phyloP scores from a whole-genome alignment of 2,797 vertebrate species.

The Alectoris magna region DNA sequence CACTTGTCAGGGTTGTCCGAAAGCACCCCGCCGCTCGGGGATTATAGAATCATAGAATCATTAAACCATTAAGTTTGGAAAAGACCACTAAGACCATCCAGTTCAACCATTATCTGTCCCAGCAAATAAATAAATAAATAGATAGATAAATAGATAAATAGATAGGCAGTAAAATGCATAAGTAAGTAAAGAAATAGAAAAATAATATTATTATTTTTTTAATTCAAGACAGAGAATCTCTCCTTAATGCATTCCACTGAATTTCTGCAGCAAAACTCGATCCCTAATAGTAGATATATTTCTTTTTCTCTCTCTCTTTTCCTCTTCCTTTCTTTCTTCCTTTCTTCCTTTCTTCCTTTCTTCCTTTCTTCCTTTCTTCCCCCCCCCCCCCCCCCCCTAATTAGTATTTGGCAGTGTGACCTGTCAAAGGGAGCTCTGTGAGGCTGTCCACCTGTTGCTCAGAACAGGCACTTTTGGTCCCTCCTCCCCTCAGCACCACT shows the following conservation, averaged over 20 bases:
- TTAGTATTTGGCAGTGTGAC: background rate
- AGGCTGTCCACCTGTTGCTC: rapidly evolving
- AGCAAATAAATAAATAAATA: background rate
- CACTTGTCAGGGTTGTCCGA: background rate
- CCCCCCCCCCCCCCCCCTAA: too few relatives aligned
- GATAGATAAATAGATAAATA: background rate
- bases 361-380: too few relatives aligned
- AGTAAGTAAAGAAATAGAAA: too few relatives aligned
- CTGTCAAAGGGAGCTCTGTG: background rate
- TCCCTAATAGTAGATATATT: background rate
- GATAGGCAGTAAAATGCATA: too few relatives aligned
- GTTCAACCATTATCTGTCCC: rapidly evolving
- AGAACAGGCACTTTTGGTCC: rapidly evolving
- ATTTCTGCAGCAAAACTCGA: background rate
- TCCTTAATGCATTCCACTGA: background rate
- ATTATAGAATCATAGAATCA: background rate
- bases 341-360: background rate
- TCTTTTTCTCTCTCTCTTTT: background rate
- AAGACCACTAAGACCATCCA: too few relatives aligned
- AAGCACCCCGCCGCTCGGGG: background rate
- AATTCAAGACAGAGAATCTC: background rate
- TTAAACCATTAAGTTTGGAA: too few relatives aligned
- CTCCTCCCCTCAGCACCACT: background rate
- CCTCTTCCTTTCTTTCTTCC: too few relatives aligned
- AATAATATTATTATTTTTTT: background rate